A percentile compares a stretch with the other conserved stretches of the same genome.
Evolutionary conservation across 1,140 invertebrate genomes (phyloP).

Genomic region (Linepithema humile): DNA sequence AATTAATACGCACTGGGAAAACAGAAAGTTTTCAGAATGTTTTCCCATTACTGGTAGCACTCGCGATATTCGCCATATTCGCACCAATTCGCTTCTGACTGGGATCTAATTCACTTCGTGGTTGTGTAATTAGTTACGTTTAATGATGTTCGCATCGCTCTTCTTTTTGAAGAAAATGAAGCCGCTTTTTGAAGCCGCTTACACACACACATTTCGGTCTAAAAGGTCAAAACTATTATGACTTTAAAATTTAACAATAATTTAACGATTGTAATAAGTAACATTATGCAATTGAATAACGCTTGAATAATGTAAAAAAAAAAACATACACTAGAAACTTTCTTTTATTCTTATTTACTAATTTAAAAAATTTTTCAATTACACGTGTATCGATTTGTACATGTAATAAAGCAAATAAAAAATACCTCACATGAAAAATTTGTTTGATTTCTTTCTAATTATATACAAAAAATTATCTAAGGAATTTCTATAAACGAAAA

Average conservation of each 20-base stretch:
- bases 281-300: too few species aligned
- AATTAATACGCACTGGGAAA: slow-evolving; percentile 68
- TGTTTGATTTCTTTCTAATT: neutral
- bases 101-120: slow-evolving; percentile 42
- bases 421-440: neutral
- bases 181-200: neutral
- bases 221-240: neutral
- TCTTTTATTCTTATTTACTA: neutral
- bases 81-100: slow-evolving; percentile 42
- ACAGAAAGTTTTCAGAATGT: slow-evolving; percentile 65
- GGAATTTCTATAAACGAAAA: neutral
- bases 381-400: neutral
- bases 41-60: slow-evolving; percentile 61
- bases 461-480: neutral
- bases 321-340: too few species aligned
- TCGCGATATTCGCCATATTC: slow-evolving; percentile 46
- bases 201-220: too few species aligned
- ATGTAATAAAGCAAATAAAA: neutral
- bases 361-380: neutral
- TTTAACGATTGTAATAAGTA: neutral
- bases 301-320: too few species aligned
- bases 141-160: slow-evolving; percentile 25
- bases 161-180: neutral
- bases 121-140: slow-evolving; percentile 42
- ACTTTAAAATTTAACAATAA: neutral